A percentile compares a stretch with the other conserved stretches of the same genome.
phyloP scores from a whole-genome alignment of 2,113 vertebrate species.

The Antidorcas marsupialis region DNA sequence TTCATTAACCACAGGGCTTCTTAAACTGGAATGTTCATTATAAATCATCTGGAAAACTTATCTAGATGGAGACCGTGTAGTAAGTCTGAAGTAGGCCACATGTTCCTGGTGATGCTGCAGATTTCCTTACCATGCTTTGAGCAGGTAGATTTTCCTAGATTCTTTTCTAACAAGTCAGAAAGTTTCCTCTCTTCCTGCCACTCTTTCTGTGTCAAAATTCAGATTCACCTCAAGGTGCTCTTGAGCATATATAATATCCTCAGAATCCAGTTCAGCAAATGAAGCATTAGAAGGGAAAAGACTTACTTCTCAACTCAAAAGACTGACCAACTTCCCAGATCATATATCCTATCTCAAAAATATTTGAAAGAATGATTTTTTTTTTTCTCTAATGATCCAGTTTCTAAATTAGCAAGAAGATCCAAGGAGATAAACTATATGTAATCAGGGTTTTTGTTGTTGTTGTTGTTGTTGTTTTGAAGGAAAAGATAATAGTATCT shows the following conservation, averaged over 20 bases:
- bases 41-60: neutral
- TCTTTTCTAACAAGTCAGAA: neutral
- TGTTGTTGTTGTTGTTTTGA: too few relatives aligned
- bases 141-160: neutral
- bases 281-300: neutral
- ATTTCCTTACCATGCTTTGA: neutral
- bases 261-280: neutral
- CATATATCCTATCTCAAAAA: neutral
- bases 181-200: neutral
- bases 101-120: neutral
- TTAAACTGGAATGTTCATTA: neutral
- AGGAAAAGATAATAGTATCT: neutral
- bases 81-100: neutral
- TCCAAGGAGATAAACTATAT: neutral
- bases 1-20: neutral
- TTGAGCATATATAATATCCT: neutral
- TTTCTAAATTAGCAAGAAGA: neutral
- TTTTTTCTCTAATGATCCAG: neutral
- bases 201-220: neutral
- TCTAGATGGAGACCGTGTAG: neutral
- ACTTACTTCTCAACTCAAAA: neutral
- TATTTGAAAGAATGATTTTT: neutral
- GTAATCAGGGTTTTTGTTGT: neutral
- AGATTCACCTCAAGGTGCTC: neutral
- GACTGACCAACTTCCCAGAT: neutral